Evolutionary conservation across 2,797 vertebrate genomes (phyloP), one percentile per base, ranked within the genome.

Genomic region (Malurus leucopterus): DNA sequence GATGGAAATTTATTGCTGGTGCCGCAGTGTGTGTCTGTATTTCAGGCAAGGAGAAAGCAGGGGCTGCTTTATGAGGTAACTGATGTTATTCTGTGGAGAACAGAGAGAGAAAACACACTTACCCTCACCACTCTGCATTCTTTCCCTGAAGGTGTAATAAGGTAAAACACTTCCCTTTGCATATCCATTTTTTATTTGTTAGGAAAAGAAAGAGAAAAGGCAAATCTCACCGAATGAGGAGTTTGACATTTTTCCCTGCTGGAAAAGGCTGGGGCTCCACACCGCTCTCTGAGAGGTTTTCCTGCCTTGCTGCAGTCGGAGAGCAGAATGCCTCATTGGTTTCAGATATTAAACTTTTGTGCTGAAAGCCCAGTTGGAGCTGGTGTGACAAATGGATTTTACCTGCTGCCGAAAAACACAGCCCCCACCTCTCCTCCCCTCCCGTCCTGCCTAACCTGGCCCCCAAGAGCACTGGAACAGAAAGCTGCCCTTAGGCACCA

Each of bases 371-470:
- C 93, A 44, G 94, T 96, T 96, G 96, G 96, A 97, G 97, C 96
- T 98, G 97, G 97, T 97, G 97, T 98, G 98, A 98, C 97, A 98
- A 98, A 98, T 98, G 95, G 96, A 96, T 98, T 98, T 97, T 97
- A 97, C 97, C 97, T 97, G 97, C 97, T 97, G 96, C 96, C 91
- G 96, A 97, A 96, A 97, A 97, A 95, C 95, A 93, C 96, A 96
- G 86, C 92, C 89, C 87, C 70, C 95, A 88, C 86, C 94, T 81
- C 92, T 49, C 44, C 55, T 47, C 84, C 88, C 95, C 93, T 86
- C 92, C 96, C 93, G 19, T 92, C 95, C 91, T 92, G 93, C 96
- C 91, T 71, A 95, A 89, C 90, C 93, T 95, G 87, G 86, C 96
- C 96, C 95, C 94, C 88, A 90, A 93, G 98, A 97, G 97, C 95